Base-by-base conservation (phyloP, 2,888 invertebrate genomes). In the Eupithecia exiguata region DNA sequence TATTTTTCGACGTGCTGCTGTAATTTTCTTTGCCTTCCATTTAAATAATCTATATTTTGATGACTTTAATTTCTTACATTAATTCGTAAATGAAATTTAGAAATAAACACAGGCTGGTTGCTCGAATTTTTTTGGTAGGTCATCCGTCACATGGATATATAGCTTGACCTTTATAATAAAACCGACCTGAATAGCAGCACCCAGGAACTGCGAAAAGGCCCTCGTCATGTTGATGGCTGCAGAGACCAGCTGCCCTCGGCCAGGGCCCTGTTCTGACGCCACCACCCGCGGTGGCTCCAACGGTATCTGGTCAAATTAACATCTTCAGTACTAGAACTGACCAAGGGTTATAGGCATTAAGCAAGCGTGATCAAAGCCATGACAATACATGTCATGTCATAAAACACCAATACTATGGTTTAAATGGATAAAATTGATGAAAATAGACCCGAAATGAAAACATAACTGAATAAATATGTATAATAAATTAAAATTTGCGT, bases 191-290 rank as follows among this genome's bases (percentile, higher is more conserved):
- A 97, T 95, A 72, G 97, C 97, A 84, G 96, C 96, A 82, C 97
- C 97, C 83, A 97, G 94, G 90, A 97, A 97, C 89, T 96, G 96
- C 76, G 97, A 96, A 87, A 97, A 97, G 2, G 97, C 96, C 88
- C 96, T 95, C 40, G 97, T 97, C 77, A 97, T 97, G 83, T 97
- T 97, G 80, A 97, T 96, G 74, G 97, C 97, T 25, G 97, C 96
- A 72, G 96, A 96, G 69, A 97, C 95, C 74, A 97, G 94, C 87
- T 94, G 93, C 53, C 93, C 93, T 69, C 94, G 83, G 1, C 93
- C 93, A 1, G 94, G 91, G 1, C 85, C 79, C 81, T 91, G 91
- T 68, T 90, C 89, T 63, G 91, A 80, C 58, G 89, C 84, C 75
- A 92, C 92, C 43, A 88, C 88, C 79, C 91, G 86, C 12, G 95